Percentiles rank a stretch among this genome's conserved stretches.
Conservation (phyloP, 1,140 invertebrate species). For the Bombus confusus region DNA sequence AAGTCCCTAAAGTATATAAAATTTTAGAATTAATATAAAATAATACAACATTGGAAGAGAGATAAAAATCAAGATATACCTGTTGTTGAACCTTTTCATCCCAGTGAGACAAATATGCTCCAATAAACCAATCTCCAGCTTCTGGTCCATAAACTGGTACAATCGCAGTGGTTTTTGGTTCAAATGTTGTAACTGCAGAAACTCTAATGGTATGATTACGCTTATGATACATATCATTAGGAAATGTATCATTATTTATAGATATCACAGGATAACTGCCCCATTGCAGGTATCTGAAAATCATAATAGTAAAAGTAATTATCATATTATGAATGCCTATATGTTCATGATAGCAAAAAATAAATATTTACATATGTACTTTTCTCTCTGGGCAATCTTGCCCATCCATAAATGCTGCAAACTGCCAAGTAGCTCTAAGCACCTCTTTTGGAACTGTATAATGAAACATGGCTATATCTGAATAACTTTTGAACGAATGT, state of each 20-base stretch:
- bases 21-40: neutral
- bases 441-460: constrained; percentile 83
- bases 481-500: constrained; percentile 82
- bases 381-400: constrained; percentile 78
- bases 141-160: constrained; percentile 82
- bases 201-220: constrained; percentile 75
- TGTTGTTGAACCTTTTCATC: constrained; percentile 84
- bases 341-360: neutral
- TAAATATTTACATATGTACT: constrained; percentile 80
- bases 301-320: constrained; percentile 24
- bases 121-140: constrained; percentile 85
- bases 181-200: constrained; percentile 78
- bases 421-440: constrained; percentile 83
- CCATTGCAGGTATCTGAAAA: constrained; percentile 83
- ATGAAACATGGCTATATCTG: constrained; percentile 83
- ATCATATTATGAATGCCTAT: neutral
- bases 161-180: constrained; percentile 79
- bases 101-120: constrained; percentile 83
- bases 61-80: constrained; percentile 68
- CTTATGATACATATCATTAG: constrained; percentile 75
- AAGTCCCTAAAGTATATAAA: constrained; percentile 69
- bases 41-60: neutral
- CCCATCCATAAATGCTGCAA: constrained; percentile 83
- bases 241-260: constrained; percentile 81
- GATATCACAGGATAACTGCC: constrained; percentile 85